A percentile compares a stretch with the other conserved stretches of the same genome.
These are phyloP conservation scores for Channa maculata DNA, from an alignment of 2,113 vertebrate species.

Conservation along the genomic window DNA sequence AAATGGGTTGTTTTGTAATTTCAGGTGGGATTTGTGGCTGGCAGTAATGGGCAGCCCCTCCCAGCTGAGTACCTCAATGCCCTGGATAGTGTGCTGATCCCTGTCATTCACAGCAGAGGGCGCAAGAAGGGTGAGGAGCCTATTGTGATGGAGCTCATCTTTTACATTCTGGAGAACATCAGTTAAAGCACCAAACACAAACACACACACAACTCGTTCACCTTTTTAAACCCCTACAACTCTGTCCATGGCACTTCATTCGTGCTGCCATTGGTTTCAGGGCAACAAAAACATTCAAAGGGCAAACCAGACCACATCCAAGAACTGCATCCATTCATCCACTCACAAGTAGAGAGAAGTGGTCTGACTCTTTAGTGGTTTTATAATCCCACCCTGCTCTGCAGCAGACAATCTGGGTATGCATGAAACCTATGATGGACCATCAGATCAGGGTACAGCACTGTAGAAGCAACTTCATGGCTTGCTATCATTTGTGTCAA, in stretches of 20 bases:
- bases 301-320: constrained; percentile 45
- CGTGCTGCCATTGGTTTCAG: constrained; percentile 36
- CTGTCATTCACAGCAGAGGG: constrained; percentile 94
- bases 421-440: constrained; percentile 53
- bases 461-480: constrained; percentile 58
- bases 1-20: constrained; percentile 37
- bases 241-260: constrained; percentile 37
- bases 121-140: constrained; percentile 90
- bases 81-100: constrained; percentile 93
- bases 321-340: constrained; percentile 58
- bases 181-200: constrained; percentile 75
- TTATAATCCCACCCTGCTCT: constrained; percentile 39
- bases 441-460: constrained; percentile 52
- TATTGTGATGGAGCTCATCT: constrained; percentile 94
- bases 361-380: constrained; percentile 45
- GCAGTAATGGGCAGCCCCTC: constrained; percentile 94
- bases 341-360: constrained; percentile 29
- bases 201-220: constrained; percentile 1
- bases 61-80: constrained; percentile 94
- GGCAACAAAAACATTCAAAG: constrained; percentile 59
- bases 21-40: constrained; percentile 95
- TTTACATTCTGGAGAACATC: constrained; percentile 98
- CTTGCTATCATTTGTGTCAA: constrained; percentile 56
- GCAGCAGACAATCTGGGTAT: constrained; percentile 57
- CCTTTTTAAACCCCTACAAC: constrained; percentile 37